A percentile compares a stretch with the other conserved stretches of the same genome.
phyloP scores from a whole-genome alignment of 2,113 vertebrate species.

The Tychaedon coryphoeus region DNA sequence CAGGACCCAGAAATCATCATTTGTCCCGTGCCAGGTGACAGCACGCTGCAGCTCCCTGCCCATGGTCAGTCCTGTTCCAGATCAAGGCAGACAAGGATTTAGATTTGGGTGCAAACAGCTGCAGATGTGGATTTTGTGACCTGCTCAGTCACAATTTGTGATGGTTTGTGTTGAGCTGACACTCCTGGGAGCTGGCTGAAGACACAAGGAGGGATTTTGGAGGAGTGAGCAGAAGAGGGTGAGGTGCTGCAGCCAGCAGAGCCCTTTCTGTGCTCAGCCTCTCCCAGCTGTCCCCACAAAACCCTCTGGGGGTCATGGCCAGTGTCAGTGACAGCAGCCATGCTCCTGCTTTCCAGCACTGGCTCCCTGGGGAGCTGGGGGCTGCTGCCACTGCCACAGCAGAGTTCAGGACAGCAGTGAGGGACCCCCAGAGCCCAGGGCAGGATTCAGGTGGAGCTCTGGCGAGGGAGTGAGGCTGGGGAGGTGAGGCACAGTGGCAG shows the following conservation, averaged over 20 bases:
- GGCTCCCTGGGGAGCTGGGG: background rate
- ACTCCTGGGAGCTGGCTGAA: background rate
- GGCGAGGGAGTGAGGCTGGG: background rate
- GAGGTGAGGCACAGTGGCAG: background rate
- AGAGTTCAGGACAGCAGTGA: background rate
- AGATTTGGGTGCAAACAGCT: background rate
- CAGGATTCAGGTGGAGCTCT: background rate
- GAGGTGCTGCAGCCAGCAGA: background rate
- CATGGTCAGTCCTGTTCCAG: background rate
- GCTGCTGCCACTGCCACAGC: background rate
- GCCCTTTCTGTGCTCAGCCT: background rate
- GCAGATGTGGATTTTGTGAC: background rate
- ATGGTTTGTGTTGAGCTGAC: background rate
- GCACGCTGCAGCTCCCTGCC: background rate
- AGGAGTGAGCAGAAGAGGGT: background rate
- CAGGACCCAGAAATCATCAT: background rate
- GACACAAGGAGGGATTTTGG: background rate
- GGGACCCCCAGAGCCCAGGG: background rate
- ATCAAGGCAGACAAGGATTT: background rate
- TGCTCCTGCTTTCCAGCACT: background rate
- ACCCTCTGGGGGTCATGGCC: background rate
- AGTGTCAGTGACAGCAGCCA: background rate
- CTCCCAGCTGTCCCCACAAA: background rate
- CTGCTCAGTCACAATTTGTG: too few relatives aligned
- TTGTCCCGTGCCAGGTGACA: background rate